Conservation (phyloP, 2,113 vertebrate genomes). For the Centropus bengalensis region DNA sequence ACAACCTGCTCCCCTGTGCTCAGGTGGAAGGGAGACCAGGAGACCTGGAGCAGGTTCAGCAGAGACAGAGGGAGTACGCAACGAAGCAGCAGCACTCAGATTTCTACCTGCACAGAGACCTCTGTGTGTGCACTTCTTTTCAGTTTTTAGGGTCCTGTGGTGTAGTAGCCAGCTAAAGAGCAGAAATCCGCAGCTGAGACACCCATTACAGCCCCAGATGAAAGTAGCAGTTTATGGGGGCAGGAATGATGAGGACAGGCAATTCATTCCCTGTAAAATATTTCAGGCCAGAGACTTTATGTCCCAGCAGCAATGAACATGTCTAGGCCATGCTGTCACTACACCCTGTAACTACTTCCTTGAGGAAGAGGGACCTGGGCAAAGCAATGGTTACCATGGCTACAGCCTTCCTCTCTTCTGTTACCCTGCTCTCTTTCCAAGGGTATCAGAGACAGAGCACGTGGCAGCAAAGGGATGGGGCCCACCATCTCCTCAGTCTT, state of each 20-base stretch:
- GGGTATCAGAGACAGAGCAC: not conserved
- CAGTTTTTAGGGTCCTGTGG: not conserved
- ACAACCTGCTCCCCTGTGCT: not conserved
- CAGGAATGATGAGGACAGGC: not conserved
- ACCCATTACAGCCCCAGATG: not conserved
- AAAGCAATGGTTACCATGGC: not conserved
- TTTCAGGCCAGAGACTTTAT: not conserved
- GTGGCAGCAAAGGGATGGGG: not conserved
- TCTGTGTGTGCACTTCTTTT: fast-evolving
- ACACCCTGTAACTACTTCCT: not conserved
- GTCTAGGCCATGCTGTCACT: not conserved
- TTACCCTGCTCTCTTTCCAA: not conserved
- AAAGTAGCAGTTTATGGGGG: not conserved
- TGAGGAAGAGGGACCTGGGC: not conserved
- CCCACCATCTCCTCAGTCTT: not conserved
- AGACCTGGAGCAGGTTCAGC: not conserved
- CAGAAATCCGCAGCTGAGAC: not conserved
- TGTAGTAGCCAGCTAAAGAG: not conserved
- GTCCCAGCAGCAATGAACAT: not conserved
- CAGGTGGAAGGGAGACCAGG: not conserved
- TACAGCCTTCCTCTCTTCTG: not conserved
- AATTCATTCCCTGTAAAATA: not conserved
- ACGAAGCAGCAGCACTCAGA: not conserved
- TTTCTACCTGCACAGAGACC: not conserved
- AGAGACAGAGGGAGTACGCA: not conserved